Percentiles rank a stretch among this genome's conserved stretches.
Evolutionary conservation across 2,888 invertebrate genomes (phyloP).

Genomic region (Busseola fusca): DNA sequence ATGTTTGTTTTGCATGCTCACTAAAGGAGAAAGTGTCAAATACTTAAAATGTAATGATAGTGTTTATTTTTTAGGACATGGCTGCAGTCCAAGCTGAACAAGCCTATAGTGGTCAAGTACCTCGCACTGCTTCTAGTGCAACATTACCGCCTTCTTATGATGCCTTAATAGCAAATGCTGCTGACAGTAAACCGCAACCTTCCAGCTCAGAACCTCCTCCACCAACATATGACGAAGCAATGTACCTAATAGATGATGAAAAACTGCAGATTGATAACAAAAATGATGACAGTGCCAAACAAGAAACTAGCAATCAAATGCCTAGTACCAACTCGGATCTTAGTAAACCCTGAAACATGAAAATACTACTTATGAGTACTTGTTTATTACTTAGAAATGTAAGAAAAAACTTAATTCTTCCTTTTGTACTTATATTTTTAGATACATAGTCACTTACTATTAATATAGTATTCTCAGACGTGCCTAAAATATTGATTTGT

Average conservation of each 20-base stretch:
- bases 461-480: conserved; percentile 82
- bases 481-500: conserved; percentile 85
- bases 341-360: conserved; percentile 79
- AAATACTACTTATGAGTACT: conserved; percentile 63
- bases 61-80: conserved; percentile 85
- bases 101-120: conserved; percentile 86
- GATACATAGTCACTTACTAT: conserved; percentile 75
- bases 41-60: conserved; percentile 19
- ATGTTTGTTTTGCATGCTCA: conserved; percentile 23
- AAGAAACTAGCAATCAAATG: conserved; percentile 79
- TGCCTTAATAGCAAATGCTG: conserved; percentile 84
- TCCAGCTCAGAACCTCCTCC: conserved; percentile 89
- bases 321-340: conserved; percentile 72
- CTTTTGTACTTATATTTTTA: conserved; percentile 85
- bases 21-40: conserved; percentile 42
- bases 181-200: conserved; percentile 81
- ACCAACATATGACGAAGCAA: conserved; percentile 91
- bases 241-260: conserved; percentile 87
- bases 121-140: conserved; percentile 88
- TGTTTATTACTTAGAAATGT: conserved; percentile 71
- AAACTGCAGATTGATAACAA: conserved; percentile 75
- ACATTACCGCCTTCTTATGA: conserved; percentile 91
- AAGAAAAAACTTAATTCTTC: conserved; percentile 84
- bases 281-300: conserved; percentile 78
- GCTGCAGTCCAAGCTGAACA: conserved; percentile 88